Percentiles rank a stretch among this genome's conserved stretches.
Conservation (phyloP, 2,113 vertebrate genomes). For the Sander vitreus region DNA sequence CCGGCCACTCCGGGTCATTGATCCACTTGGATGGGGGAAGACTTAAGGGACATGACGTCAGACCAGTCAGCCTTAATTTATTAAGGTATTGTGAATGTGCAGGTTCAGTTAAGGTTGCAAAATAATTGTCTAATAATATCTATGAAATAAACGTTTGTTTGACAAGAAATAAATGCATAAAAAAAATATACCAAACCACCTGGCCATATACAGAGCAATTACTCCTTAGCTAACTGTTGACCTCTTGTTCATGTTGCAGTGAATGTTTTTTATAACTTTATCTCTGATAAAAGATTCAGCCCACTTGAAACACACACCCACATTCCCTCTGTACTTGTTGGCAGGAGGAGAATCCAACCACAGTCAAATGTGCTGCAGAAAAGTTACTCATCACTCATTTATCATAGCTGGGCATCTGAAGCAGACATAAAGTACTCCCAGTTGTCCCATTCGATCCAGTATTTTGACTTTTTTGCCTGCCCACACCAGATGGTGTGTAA, state of each 20-base stretch:
- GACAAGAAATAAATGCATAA: no score
- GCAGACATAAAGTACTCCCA: neutral
- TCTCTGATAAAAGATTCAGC: constrained; percentile 26
- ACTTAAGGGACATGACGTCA: neutral
- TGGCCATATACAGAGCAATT: neutral
- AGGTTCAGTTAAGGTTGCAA: no score
- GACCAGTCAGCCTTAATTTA: no score
- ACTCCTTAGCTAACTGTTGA: constrained; percentile 4
- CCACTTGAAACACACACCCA: constrained; percentile 58
- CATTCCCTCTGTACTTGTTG: constrained; percentile 52
- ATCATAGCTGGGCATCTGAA: constrained; percentile 21
- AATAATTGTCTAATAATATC: no score
- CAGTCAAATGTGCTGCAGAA: constrained; percentile 30
- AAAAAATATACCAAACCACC: no score
- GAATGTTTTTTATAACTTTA: constrained; percentile 26
- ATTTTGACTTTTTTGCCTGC: constrained; percentile 5
- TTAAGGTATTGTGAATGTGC: no score
- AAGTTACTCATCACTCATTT: constrained; percentile 46
- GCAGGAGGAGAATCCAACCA: constrained; percentile 16
- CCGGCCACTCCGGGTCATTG: neutral
- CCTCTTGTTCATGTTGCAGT: constrained; percentile 18
- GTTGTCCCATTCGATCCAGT: constrained; percentile 6
- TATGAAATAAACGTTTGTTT: no score
- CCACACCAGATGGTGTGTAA: neutral
- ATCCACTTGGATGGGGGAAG: neutral